Evolutionary conservation across 2,888 invertebrate genomes (phyloP).

Genomic region (Tridacna gigas): DNA sequence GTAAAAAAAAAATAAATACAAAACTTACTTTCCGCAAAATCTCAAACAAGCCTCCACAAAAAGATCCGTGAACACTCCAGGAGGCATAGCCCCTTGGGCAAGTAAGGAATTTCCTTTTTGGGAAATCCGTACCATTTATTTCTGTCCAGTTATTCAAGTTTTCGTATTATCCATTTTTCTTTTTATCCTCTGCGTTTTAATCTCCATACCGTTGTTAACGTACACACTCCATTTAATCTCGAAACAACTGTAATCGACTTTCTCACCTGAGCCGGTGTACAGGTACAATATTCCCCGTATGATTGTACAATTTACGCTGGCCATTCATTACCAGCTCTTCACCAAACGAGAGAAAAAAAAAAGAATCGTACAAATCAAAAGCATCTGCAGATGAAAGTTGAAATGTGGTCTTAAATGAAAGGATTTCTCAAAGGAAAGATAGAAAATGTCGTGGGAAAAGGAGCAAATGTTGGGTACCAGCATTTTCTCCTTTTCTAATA

Average conservation of each 20-base stretch:
- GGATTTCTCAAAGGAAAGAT: too few relatives aligned
- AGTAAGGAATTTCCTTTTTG: conserved; percentile 13
- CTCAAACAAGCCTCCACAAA: conserved; percentile 59
- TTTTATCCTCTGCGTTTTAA: not conserved
- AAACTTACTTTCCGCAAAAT: conserved; percentile 64
- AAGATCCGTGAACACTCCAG: conserved; percentile 58
- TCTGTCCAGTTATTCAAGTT: conserved; percentile 36
- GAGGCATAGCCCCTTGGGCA: conserved; percentile 57
- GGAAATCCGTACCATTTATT: conserved; percentile 46
- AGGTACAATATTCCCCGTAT: conserved; percentile 36
- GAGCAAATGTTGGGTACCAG: too few relatives aligned
- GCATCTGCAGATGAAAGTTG: too few relatives aligned
- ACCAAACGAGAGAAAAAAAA: too few relatives aligned
- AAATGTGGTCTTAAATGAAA: too few relatives aligned
- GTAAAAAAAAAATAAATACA: too few relatives aligned
- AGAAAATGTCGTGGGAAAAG: too few relatives aligned
- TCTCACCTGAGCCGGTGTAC: conserved; percentile 49
- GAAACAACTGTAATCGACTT: conserved; percentile 1
- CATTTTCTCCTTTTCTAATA: too few relatives aligned
- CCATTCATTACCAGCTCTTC: too few relatives aligned
- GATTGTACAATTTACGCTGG: not conserved
- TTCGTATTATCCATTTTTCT: conserved; percentile 34
- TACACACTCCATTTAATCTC: conserved; percentile 10
- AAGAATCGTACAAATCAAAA: too few relatives aligned
- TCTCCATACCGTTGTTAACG: conserved; percentile 4